A percentile compares a stretch with the other conserved stretches of the same genome.
Conservation (phyloP, 2,888 invertebrate genomes). For the Noctuana brunneofusca region DNA sequence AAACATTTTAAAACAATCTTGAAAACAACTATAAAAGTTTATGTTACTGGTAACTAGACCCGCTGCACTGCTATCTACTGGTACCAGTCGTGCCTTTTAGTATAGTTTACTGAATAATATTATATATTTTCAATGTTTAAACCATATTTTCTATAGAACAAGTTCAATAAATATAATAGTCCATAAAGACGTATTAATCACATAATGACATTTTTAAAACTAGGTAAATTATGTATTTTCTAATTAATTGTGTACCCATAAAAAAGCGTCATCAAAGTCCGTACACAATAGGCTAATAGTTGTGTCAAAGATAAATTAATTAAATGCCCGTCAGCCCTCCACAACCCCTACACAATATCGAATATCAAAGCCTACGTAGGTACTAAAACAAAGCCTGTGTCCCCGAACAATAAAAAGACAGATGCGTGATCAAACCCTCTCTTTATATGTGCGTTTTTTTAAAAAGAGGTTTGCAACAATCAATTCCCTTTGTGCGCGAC, state of each 20-base stretch:
- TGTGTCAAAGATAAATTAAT: constrained; percentile 20
- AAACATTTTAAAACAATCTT: too few relatives aligned
- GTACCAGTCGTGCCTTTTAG: too few relatives aligned
- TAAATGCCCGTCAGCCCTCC: constrained; percentile 30
- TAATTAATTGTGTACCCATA: not conserved
- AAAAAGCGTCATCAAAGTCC: not conserved
- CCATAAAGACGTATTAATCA: too few relatives aligned
- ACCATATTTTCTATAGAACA: too few relatives aligned
- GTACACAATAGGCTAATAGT: constrained; percentile 5
- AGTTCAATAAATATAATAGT: too few relatives aligned
- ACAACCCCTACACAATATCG: constrained; percentile 34
- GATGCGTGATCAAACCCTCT: constrained; percentile 71
- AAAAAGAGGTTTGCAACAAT: constrained; percentile 81
- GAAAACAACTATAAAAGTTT: too few relatives aligned
- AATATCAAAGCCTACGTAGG: constrained; percentile 36
- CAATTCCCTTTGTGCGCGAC: constrained; percentile 82
- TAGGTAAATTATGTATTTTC: too few relatives aligned
- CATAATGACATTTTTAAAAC: too few relatives aligned
- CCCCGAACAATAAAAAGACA: constrained; percentile 51
- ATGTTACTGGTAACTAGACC: too few relatives aligned
- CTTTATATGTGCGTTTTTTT: constrained; percentile 53
- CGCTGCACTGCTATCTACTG: too few relatives aligned
- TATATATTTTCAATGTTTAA: too few relatives aligned
- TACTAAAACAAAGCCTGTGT: constrained; percentile 33
- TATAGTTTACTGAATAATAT: too few relatives aligned